Conservation (phyloP, 2,888 invertebrate genomes). For the Polia nebulosa region DNA sequence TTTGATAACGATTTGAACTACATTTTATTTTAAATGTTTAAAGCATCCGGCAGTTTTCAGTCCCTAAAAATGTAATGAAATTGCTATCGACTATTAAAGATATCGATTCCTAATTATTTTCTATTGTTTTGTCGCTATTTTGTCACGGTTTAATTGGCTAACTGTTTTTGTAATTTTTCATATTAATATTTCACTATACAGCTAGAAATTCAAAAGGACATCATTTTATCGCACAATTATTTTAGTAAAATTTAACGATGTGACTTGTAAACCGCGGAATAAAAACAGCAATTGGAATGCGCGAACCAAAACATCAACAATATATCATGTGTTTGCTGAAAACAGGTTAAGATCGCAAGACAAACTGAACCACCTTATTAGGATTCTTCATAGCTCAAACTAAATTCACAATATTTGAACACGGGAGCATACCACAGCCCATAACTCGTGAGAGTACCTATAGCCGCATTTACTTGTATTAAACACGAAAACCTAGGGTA, state of each 20-base stretch:
- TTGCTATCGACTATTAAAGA: not conserved
- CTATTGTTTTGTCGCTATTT: not conserved
- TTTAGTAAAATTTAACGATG: not conserved
- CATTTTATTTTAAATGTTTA: not conserved
- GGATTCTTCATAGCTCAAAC: not conserved
- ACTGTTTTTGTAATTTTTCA: not conserved
- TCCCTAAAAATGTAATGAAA: not conserved
- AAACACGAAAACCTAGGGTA: conserved; percentile 20
- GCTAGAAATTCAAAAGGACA: not conserved
- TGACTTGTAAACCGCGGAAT: conserved; percentile 1
- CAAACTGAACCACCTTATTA: not conserved
- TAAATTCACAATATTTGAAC: conserved; percentile 6
- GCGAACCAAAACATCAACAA: conserved; percentile 42
- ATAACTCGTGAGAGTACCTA: not conserved
- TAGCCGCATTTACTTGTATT: conserved; percentile 8
- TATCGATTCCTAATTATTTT: not conserved
- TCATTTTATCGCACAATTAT: not conserved
- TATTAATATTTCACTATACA: not conserved
- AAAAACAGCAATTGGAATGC: conserved; percentile 33
- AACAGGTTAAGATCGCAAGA: conserved; percentile 25
- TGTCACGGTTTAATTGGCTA: not conserved
- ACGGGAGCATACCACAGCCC: conserved; percentile 2
- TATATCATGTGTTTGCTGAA: conserved; percentile 22
- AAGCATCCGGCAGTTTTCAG: conserved; percentile 1
- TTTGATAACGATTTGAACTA: conserved; percentile 22